phyloP scores from a whole-genome alignment of 2,888 invertebrate genomes.

The Scaptomyza caliginosa region DNA sequence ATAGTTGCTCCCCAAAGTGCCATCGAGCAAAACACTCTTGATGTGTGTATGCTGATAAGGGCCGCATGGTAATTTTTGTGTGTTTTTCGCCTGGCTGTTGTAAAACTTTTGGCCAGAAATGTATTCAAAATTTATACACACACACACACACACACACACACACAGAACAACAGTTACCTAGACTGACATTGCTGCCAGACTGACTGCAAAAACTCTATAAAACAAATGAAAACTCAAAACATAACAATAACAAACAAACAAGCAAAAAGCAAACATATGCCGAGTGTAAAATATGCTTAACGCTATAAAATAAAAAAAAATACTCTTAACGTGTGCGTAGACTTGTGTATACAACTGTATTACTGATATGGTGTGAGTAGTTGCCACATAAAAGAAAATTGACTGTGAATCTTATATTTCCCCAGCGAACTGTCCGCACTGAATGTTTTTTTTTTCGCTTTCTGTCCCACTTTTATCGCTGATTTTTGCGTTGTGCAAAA shows the following conservation, averaged over 20 bases:
- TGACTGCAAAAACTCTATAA: conserved; percentile 1
- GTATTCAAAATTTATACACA: conserved; percentile 63
- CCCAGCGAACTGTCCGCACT: conserved; percentile 36
- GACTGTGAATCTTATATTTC: conserved; percentile 72
- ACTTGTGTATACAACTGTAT: conserved; percentile 12
- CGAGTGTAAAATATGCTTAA: conserved; percentile 59
- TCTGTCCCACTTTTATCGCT: conserved; percentile 38
- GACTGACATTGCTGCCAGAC: conserved; percentile 33
- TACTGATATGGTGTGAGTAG: conserved; percentile 13
- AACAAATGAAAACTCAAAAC: conserved; percentile 9
- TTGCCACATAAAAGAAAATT: conserved; percentile 72
- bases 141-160: conserved; percentile 14
- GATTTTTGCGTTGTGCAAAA: conserved; percentile 47
- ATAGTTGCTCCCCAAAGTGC: conserved; percentile 76
- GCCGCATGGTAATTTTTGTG: conserved; percentile 55
- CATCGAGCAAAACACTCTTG: conserved; percentile 71
- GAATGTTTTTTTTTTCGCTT: conserved; percentile 1
- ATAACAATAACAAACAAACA: conserved; percentile 1
- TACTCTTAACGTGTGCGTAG: conserved; percentile 15
- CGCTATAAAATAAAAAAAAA: conserved; percentile 46
- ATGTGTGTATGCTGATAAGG: conserved; percentile 66
- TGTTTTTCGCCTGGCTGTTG: conserved; percentile 26
- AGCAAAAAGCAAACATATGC: conserved; percentile 15
- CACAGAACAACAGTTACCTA: conserved; percentile 10
- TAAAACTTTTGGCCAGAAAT: conserved; percentile 45